phyloP scores from a whole-genome alignment of 2,888 invertebrate species.

The Drosophila aldrichi region DNA sequence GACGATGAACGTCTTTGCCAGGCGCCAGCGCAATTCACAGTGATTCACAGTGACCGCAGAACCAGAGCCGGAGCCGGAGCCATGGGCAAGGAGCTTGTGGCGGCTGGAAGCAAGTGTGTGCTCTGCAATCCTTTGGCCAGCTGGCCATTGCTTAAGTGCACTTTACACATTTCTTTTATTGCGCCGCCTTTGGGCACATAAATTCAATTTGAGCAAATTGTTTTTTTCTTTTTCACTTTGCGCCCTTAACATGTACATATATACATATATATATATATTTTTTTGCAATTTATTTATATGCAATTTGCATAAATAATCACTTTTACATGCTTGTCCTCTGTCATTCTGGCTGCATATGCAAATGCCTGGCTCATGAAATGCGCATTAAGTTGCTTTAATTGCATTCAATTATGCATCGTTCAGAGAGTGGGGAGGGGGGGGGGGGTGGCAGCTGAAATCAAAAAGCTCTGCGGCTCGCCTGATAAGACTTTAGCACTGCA shows the following conservation, averaged over 20 bases:
- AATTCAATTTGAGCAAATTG: slow-evolving; percentile 80
- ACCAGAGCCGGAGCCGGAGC: neutral
- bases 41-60: slow-evolving; percentile 75
- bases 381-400: slow-evolving; percentile 81
- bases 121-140: slow-evolving; percentile 58
- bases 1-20: slow-evolving; percentile 65
- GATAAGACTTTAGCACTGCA: slow-evolving; percentile 61
- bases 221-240: slow-evolving; percentile 45
- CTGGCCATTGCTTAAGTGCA: slow-evolving; percentile 71
- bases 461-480: slow-evolving; percentile 51
- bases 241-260: neutral
- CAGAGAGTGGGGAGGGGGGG: neutral
- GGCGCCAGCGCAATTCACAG: slow-evolving; percentile 67
- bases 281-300: slow-evolving; percentile 72
- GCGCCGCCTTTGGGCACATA: slow-evolving; percentile 66
- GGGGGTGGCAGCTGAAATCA: neutral
- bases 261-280: neutral
- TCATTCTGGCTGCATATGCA: slow-evolving; percentile 63
- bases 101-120: slow-evolving; percentile 23
- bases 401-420: slow-evolving; percentile 80
- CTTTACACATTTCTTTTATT: slow-evolving; percentile 75
- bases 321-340: slow-evolving; percentile 61
- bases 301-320: slow-evolving; percentile 82
- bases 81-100: neutral
- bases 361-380: slow-evolving; percentile 69